These are phyloP conservation scores for Thermophis baileyi DNA, from an alignment of 2,113 vertebrate species.

Conservation along the genomic window DNA sequence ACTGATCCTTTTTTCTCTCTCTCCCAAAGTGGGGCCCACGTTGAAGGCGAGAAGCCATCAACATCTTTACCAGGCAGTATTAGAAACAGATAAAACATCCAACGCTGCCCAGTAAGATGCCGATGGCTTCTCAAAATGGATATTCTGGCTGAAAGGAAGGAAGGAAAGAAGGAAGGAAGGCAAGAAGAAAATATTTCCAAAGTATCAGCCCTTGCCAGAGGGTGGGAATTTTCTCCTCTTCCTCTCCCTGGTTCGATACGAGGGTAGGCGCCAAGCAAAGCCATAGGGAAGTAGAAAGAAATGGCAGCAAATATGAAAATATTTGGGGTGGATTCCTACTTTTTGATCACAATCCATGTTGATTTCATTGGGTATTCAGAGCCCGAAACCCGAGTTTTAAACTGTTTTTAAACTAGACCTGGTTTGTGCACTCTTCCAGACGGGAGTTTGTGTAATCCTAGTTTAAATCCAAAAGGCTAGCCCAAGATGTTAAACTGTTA, in stretches of 20 bases:
- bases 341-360: background rate
- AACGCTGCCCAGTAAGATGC: constrained; percentile 99
- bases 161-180: background rate
- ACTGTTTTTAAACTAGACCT: background rate
- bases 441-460: background rate
- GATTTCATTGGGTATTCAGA: background rate
- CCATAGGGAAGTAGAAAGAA: background rate
- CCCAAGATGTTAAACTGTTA: background rate
- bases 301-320: background rate
- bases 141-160: background rate
- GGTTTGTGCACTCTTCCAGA: background rate
- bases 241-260: background rate
- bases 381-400: background rate
- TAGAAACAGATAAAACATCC: constrained; percentile 91
- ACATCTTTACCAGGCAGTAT: constrained; percentile 99
- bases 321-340: background rate
- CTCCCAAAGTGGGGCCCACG: constrained; percentile 31
- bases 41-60: constrained; percentile 77
- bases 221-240: background rate
- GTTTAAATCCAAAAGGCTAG: background rate
- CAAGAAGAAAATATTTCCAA: background rate
- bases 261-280: background rate
- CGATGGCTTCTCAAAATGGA: constrained; percentile 72
- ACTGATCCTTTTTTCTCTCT: constrained; percentile 1
- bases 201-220: background rate